Evolutionary conservation across 2,113 vertebrate genomes (phyloP).

Genomic region (Takifugu flavidus): DNA sequence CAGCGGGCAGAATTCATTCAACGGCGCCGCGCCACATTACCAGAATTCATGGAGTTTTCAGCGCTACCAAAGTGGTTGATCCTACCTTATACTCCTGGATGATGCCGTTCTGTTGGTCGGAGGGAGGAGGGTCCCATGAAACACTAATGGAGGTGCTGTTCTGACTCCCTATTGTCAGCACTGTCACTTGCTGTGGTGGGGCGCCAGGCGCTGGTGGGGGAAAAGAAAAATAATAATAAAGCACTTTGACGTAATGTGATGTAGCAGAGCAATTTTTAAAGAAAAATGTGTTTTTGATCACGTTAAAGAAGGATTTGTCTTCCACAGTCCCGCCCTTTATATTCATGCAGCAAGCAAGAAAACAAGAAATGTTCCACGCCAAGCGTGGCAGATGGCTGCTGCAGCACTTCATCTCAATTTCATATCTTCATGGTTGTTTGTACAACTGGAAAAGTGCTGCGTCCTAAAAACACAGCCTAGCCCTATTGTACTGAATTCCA

Average conservation of each 20-base stretch:
- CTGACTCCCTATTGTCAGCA: conserved; percentile 89
- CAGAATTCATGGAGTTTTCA: conserved; percentile 23
- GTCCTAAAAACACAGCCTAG: conserved; percentile 1
- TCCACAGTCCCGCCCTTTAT: conserved; percentile 29
- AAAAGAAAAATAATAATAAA: conserved; percentile 7
- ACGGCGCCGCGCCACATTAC: conserved; percentile 5
- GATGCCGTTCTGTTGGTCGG: conserved; percentile 94
- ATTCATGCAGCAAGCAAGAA: conserved; percentile 41
- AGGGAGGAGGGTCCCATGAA: conserved; percentile 94
- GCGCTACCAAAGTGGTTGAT: background rate
- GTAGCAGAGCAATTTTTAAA: background rate
- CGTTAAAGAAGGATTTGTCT: conserved; percentile 30
- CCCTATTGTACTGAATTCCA: conserved; percentile 10
- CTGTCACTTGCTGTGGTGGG: conserved; percentile 93
- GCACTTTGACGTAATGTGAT: no score
- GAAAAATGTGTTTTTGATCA: conserved; percentile 15
- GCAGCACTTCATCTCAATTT: conserved; percentile 46
- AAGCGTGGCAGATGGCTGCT: conserved; percentile 40
- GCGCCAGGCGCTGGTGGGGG: conserved; percentile 87
- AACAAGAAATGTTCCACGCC: conserved; percentile 31
- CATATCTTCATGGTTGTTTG: conserved; percentile 17
- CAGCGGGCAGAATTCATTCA: conserved; percentile 28
- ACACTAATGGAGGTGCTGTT: conserved; percentile 98
- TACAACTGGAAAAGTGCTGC: conserved; percentile 9
- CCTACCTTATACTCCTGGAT: conserved; percentile 97